Evolutionary conservation across 1,140 invertebrate genomes (phyloP).

Genomic region (Drosophila mauritiana): DNA sequence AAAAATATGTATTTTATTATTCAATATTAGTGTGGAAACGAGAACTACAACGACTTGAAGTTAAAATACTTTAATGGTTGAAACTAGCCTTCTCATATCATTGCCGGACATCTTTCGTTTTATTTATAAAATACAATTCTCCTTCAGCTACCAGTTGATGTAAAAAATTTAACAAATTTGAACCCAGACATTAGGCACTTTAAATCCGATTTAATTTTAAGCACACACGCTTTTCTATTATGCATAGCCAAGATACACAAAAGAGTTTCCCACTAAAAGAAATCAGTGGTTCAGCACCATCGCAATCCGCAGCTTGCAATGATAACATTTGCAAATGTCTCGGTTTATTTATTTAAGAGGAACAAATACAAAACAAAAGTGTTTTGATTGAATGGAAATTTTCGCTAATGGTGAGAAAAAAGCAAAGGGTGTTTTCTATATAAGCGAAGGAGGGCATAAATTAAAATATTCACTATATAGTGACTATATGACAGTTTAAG

Average conservation of each 20-base stretch:
- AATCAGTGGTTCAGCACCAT: conserved; percentile 44
- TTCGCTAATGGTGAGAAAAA: conserved; percentile 20
- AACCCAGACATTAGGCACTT: not conserved
- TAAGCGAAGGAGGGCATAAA: not conserved
- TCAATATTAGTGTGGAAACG: too few species aligned
- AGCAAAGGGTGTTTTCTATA: conserved; percentile 12
- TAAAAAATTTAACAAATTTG: not conserved
- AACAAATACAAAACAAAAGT: conserved; percentile 41
- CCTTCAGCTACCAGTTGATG: not conserved
- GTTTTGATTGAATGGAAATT: conserved; percentile 41
- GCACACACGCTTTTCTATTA: conserved; percentile 31
- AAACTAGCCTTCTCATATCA: too few species aligned
- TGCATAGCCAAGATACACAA: conserved; percentile 50
- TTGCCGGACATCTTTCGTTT: not conserved
- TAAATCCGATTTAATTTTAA: not conserved
- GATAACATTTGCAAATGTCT: conserved; percentile 41
- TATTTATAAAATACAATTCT: not conserved
- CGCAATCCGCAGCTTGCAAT: conserved; percentile 16
- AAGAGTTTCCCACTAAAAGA: conserved; percentile 40
- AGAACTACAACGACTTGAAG: too few species aligned
- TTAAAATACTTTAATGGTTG: too few species aligned
- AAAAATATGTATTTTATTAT: too few species aligned
- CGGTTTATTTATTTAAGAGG: conserved; percentile 29
- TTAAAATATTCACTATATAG: not conserved
- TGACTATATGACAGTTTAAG: too few species aligned